phyloP scores from a whole-genome alignment of 2,888 invertebrate genomes.

The Hypomecis punctinalis region DNA sequence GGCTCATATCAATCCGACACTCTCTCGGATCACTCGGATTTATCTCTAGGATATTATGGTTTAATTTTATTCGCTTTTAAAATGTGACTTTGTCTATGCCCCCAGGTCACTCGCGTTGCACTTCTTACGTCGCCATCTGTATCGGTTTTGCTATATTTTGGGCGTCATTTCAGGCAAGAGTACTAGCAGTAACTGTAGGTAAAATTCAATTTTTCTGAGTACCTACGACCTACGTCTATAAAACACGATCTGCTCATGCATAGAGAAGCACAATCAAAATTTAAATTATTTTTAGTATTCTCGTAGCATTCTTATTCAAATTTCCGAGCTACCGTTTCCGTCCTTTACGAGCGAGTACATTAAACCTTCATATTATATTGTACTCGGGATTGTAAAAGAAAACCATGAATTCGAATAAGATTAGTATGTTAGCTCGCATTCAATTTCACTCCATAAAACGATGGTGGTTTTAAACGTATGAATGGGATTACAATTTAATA shows the following conservation, averaged over 20 bases:
- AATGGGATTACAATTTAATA: not conserved
- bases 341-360: slow-evolving; percentile 22
- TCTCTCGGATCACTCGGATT: too few relatives aligned
- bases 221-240: not conserved
- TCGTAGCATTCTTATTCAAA: slow-evolving; percentile 32
- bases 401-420: slow-evolving; percentile 12
- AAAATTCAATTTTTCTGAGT: too few relatives aligned
- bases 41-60: too few relatives aligned
- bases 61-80: too few relatives aligned
- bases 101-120: too few relatives aligned
- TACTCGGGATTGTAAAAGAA: slow-evolving; percentile 22
- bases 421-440: slow-evolving; percentile 28
- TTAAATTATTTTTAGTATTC: slow-evolving; percentile 30
- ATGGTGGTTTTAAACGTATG: not conserved
- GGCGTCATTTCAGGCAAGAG: too few relatives aligned
- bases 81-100: too few relatives aligned
- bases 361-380: slow-evolving; percentile 22
- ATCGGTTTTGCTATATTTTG: too few relatives aligned
- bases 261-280: slow-evolving; percentile 12
- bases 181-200: too few relatives aligned
- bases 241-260: not conserved
- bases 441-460: slow-evolving; percentile 27
- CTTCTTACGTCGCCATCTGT: too few relatives aligned
- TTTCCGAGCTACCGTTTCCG: slow-evolving; percentile 30
- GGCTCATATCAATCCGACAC: too few relatives aligned